Percentiles rank a stretch among this genome's conserved stretches.
Evolutionary conservation across 2,797 vertebrate genomes (phyloP).

Genomic region (Dromococcyx pavoninus): DNA sequence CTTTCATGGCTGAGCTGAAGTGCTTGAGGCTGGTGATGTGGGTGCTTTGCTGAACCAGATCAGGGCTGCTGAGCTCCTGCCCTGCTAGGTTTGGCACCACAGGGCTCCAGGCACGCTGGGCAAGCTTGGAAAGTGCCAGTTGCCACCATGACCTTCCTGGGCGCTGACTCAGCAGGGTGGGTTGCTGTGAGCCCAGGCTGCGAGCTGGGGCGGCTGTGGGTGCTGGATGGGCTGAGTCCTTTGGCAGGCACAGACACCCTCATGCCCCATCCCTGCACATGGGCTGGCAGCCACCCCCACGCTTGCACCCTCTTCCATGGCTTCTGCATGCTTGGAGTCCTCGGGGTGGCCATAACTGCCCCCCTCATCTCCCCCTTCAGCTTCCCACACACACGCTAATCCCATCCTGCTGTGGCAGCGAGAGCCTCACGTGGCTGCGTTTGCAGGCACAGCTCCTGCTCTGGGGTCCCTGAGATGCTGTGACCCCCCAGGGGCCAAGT

Average conservation of each 20-base stretch:
- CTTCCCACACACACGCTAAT: background rate
- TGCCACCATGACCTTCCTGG: background rate
- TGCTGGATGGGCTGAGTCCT: background rate
- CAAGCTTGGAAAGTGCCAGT: background rate
- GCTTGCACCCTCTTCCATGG: rapidly evolving
- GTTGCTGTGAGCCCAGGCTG: background rate
- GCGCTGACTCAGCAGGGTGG: background rate
- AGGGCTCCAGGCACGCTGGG: background rate
- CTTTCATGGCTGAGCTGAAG: rapidly evolving
- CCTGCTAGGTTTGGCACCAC: background rate
- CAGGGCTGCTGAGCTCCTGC: background rate
- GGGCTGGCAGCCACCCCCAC: background rate
- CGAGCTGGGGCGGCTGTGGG: rapidly evolving
- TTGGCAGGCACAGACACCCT: rapidly evolving
- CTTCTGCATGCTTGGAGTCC: background rate
- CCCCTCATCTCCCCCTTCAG: background rate
- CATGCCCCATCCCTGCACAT: rapidly evolving
- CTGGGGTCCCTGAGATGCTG: background rate
- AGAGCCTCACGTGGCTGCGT: background rate
- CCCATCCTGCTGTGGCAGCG: background rate
- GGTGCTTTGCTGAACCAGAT: background rate
- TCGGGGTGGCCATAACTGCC: rapidly evolving
- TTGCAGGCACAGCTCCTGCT: background rate
- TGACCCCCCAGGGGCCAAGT: rapidly evolving
- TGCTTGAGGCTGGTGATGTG: rapidly evolving